Evolutionary conservation across 2,888 invertebrate genomes (phyloP), one percentile per base, ranked within the genome.

Genomic region (Synanthedon tipuliformis): DNA sequence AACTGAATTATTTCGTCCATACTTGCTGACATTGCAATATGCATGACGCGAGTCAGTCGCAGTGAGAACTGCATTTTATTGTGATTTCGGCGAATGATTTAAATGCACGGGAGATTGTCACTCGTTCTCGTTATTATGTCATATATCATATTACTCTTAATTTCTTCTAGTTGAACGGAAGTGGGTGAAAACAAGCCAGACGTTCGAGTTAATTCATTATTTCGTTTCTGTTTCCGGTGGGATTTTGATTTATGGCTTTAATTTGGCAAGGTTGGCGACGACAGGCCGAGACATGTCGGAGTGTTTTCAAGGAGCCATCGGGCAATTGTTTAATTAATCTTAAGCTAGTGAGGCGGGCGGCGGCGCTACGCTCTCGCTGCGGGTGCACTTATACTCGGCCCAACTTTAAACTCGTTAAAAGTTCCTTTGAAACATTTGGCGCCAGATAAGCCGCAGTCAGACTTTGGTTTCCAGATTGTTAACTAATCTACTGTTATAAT

Each of bases 291-390:
- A 86, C 86, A 86, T 81, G 86, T 85, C 80, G 81, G 85, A 86
- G 86, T 86, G 84, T 85, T 85, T 84, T 86, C 82, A 81, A 85
- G 79, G 73, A 86, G 81, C 81, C 82, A 82, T 84, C 84, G 83
- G 78, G 83, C 86, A 81, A 86, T 85, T 86, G 86, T 87, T 86
- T 87, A 87, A 87, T 87, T 87, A 87, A 86, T 87, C 85, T 85
- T 78, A 78, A 78, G 79, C 78, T 71, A 70, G 71, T 75, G 72
- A 77, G 78, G 74, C 74, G 78, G 75, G 34, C 34, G 34, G 34
- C 5, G 27, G 78, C 77, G 73, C 77, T 66, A 62, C 62, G 62
- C 68, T 62, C 60, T 59, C 51, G 54, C 64, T 62, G 78, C 64
- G 65, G 66, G 78, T 82, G 83, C 84, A 86, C 78, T 45, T 85